Base-by-base conservation (phyloP, 2,113 vertebrate species). In the Hydropotes inermis region DNA sequence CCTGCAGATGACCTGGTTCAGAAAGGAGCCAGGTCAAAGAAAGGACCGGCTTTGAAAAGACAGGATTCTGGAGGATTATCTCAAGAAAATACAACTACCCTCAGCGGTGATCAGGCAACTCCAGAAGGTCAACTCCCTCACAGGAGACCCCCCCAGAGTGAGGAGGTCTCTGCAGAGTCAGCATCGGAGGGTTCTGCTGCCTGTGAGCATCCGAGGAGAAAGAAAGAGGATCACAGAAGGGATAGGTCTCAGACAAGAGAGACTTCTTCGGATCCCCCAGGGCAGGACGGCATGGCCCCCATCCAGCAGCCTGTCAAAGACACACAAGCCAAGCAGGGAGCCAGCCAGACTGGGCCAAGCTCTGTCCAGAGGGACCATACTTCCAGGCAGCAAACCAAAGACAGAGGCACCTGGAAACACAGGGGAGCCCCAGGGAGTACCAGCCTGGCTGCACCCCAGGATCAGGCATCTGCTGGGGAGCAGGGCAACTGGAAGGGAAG, bases 341-440 rank as follows among this genome's bases (percentile, higher is more conserved):
- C 50, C 54, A 11, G 52, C 28, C 81, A 84, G 90, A 17, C 14
- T 70, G 70, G 57, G 82, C 81, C 83, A 8, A 39, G 67, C 39
- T 85, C 96, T 17, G 36, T 61, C 83, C 97, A 54, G 19, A 54
- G 74, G 60, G 61, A 88, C 64, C 14, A 0, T 2, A 21, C 83
- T 58, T 50, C 95, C 28, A 81, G 82, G 50, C 93, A 87, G 81
- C 95, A 76, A 27, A 3, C 58, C 97, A 95, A 54, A 70, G 95
- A 92, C 36, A 95, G 84, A 50, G 27, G 2, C 16, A 15, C 39
- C 52, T 28, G 0, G 0, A 89, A 82, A 79, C 61, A n/a, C 2
- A 33, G 47, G 25, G 36, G 8, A 17, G 17, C 23, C 1, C 6
- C 81, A 1, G 36, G 15, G 25, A 86, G 91, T 57, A 57, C 13